Evolutionary conservation across 2,113 vertebrate species (phyloP), one percentile per base, ranked within the genome.

Genomic region (Odontesthes bonariensis): DNA sequence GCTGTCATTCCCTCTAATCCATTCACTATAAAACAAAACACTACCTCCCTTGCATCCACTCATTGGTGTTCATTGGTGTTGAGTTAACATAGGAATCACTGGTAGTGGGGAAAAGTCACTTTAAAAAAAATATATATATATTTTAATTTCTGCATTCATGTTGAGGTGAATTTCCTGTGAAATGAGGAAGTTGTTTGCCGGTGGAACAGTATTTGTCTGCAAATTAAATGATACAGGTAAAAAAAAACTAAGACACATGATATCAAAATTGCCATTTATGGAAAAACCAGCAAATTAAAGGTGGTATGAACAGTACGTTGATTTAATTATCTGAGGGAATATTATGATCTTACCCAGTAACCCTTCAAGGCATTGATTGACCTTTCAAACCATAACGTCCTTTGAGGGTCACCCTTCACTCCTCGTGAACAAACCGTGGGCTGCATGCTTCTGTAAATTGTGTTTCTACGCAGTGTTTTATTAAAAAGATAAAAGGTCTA

Each of bases 1-100:
- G 53, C 67, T 52, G 60, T 77, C 62, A 89, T 89, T 67, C 23
- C 44, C 23, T 79, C 57, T 84, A 63, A 78, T 72, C 32, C 83
- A 85, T 74, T 83, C 66, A 73, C 47, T 79, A 44, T 20, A 57
- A 27, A 65, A 54, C 47, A 19, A 67, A 77, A 46, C 63, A 63
- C 70, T 66, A 33, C 59, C 75, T 77, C 49, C 54, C 66, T 79
- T 62, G 61, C 80, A 57, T 82, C 49, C 69, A 69, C 60, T 80
- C 82, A 78, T 69, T 79, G 73, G 62, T 81, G 74, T 68, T 83
- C 63, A 81, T 71, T 82, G 78, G 69, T 82, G 81, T 75, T 55
- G 40, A 64, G 11, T 33, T 35, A 65, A 19, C 20, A 16, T 23
- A 44, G 13, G 22, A 46, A 65, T 65, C 17, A 10, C 31, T 65